phyloP scores from a whole-genome alignment of 2,797 vertebrate genomes.

The Lacerta bilineata region DNA sequence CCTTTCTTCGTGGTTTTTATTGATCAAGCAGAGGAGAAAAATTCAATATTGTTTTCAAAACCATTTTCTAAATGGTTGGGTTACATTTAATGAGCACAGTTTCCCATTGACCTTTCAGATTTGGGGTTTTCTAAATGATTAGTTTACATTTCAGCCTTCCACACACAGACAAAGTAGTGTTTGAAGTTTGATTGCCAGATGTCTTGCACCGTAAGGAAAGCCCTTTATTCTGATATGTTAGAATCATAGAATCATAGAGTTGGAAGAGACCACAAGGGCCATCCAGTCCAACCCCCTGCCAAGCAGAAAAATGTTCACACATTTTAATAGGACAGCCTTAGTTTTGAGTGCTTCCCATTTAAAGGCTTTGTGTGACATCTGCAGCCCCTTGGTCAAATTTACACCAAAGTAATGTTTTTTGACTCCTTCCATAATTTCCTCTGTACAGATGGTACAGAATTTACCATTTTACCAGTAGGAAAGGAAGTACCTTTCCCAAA shows the following conservation, averaged over 20 bases:
- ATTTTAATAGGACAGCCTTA: background rate
- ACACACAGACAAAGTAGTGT: background rate
- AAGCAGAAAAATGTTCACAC: too few relatives aligned
- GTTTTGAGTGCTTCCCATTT: too few relatives aligned
- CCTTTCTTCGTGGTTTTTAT: conserved; percentile 9
- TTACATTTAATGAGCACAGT: conserved; percentile 29
- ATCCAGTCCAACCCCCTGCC: too few relatives aligned
- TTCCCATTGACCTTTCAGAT: conserved; percentile 35
- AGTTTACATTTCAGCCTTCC: background rate
- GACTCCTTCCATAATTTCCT: too few relatives aligned
- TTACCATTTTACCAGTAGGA: background rate
- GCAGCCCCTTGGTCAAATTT: too few relatives aligned
- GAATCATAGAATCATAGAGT: too few relatives aligned
- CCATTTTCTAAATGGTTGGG: conserved; percentile 38
- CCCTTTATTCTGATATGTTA: background rate
- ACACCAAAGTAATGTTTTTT: too few relatives aligned
- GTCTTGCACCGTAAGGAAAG: background rate
- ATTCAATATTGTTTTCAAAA: conserved; percentile 31
- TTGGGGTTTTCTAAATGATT: conserved; percentile 17
- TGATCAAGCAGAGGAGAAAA: conserved; percentile 7
- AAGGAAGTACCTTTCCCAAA: background rate
- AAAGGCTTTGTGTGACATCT: too few relatives aligned
- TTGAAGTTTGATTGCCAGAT: background rate
- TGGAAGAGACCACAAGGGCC: too few relatives aligned
- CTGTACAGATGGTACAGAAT: too few relatives aligned